Percentiles rank a stretch among this genome's conserved stretches.
Conservation (phyloP, 1,140 invertebrate species). For the Ladona fulva region DNA sequence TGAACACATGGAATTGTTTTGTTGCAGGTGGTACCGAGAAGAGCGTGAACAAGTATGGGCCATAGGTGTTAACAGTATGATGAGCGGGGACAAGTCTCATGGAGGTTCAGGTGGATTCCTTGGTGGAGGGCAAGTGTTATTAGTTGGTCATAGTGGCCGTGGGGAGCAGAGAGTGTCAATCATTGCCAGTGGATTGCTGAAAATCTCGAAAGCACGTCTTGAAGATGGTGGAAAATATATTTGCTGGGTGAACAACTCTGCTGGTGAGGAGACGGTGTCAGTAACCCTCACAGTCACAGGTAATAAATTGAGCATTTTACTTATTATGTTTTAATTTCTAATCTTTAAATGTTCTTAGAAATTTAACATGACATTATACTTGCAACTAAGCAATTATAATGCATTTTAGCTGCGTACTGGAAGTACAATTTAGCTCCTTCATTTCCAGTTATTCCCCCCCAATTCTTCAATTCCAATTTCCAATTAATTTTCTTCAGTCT, state of each 20-base stretch:
- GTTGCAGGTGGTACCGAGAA: not conserved
- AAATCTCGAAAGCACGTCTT: conserved; percentile 33
- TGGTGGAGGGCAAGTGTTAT: not conserved
- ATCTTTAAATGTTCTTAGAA: too few relatives aligned
- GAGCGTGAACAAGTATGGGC: conserved; percentile 8
- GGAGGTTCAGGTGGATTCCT: not conserved
- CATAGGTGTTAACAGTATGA: not conserved
- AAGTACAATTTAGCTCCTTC: too few relatives aligned
- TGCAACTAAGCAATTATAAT: too few relatives aligned
- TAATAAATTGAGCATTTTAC: conserved; percentile 35
- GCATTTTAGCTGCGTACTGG: too few relatives aligned
- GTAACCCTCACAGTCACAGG: conserved; percentile 63
- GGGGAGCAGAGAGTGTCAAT: not conserved
- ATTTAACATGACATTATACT: too few relatives aligned
- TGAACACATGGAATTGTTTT: not conserved
- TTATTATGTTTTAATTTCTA: not conserved
- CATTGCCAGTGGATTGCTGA: not conserved
- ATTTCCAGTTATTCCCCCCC: too few relatives aligned
- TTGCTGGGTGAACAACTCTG: conserved; percentile 80
- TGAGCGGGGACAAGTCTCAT: not conserved
- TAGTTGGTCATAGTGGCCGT: not conserved
- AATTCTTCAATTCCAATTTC: too few relatives aligned
- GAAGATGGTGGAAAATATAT: conserved; percentile 76
- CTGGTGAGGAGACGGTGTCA: conserved; percentile 72
- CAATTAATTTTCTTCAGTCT: too few relatives aligned